Evolutionary conservation across 2,888 invertebrate species (phyloP).

Genomic region (Belgica antarctica): DNA sequence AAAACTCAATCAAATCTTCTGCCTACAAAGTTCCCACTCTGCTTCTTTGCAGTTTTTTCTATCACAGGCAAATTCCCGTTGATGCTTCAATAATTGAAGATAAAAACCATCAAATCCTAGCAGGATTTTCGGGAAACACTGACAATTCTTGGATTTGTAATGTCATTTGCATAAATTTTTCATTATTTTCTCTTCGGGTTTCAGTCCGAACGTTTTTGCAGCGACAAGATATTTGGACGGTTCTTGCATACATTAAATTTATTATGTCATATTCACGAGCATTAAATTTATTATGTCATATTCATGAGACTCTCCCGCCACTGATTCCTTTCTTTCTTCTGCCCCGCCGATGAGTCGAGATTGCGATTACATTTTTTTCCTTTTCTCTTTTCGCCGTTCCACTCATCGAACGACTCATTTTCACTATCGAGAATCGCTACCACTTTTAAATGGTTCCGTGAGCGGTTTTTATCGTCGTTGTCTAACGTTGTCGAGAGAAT

Average conservation of each 20-base stretch:
- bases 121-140: too few species aligned
- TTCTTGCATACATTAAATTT: constrained; percentile 26
- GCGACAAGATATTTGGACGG: neutral
- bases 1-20: too few species aligned
- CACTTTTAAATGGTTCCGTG: neutral
- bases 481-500: neutral
- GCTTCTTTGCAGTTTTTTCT: too few species aligned
- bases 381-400: neutral
- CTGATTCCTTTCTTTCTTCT: neutral
- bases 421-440: neutral
- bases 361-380: constrained; percentile 6
- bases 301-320: constrained; percentile 37
- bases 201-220: neutral
- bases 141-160: too few species aligned
- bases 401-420: neutral
- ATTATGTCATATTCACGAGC: constrained; percentile 35
- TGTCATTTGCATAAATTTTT: too few species aligned
- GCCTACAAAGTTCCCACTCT: too few species aligned
- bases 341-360: neutral
- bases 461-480: neutral
- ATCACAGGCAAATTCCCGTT: too few species aligned
- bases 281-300: too few species aligned
- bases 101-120: too few species aligned
- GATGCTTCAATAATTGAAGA: too few species aligned
- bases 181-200: too few species aligned